Evolutionary conservation across 23 tunicate species (phyloP).

Genomic region (Oikopleura albicans): DNA sequence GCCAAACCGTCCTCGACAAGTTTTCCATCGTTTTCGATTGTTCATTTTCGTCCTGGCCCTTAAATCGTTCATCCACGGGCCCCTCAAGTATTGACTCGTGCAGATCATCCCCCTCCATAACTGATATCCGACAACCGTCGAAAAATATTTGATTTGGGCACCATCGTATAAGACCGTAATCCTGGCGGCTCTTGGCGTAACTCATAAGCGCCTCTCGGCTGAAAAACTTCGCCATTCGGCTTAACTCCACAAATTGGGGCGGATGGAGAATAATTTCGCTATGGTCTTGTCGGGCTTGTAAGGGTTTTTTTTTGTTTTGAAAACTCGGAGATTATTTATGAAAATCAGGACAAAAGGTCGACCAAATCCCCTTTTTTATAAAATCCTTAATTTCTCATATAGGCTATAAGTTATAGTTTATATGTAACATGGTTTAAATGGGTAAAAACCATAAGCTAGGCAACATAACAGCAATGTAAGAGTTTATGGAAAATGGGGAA

Average conservation of each 20-base stretch:
- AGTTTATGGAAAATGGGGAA: too few species aligned
- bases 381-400: too few species aligned
- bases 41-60: not conserved
- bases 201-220: not conserved
- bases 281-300: not conserved
- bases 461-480: too few species aligned
- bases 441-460: too few species aligned
- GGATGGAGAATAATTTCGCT: slow-evolving; percentile 2
- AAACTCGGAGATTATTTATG: too few species aligned
- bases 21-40: not conserved
- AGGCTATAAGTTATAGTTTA: too few species aligned
- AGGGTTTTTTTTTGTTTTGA: too few species aligned
- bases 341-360: too few species aligned
- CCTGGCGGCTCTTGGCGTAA: not conserved
- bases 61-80: not conserved
- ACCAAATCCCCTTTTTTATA: too few species aligned
- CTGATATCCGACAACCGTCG: not conserved
- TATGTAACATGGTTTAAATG: too few species aligned
- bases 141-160: not conserved
- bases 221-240: not conserved
- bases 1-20: not conserved
- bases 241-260: slow-evolving; percentile 2
- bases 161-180: not conserved
- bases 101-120: slow-evolving; percentile 1
- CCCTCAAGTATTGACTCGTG: not conserved